These are phyloP conservation scores for Yponomeuta cagnagella DNA, from an alignment of 2,888 invertebrate species.

Conservation along the genomic window DNA sequence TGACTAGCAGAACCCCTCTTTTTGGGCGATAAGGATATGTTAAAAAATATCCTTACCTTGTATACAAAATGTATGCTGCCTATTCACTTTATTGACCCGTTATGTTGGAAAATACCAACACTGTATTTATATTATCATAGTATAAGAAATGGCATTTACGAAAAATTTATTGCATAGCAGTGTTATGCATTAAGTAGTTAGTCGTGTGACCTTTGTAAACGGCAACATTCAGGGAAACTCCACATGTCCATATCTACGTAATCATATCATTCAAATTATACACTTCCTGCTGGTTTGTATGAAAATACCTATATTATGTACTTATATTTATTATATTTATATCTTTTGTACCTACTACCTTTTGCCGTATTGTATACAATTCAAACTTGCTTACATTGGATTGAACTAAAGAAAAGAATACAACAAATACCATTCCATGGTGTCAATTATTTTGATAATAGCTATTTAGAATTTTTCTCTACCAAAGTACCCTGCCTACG, in stretches of 20 bases:
- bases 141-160: no score
- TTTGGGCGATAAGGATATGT: no score
- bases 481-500: neutral
- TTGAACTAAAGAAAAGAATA: neutral
- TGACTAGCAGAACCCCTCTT: no score
- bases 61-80: no score
- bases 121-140: no score
- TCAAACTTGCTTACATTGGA: neutral
- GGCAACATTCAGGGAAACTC: neutral
- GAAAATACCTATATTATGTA: neutral
- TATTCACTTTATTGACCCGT: no score
- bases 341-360: neutral
- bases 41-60: no score
- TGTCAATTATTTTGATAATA: conserved; percentile 59
- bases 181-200: neutral
- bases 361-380: neutral
- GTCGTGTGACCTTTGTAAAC: neutral
- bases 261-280: conserved; percentile 12
- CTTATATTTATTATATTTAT: neutral
- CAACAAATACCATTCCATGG: conserved; percentile 47
- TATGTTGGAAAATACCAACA: no score
- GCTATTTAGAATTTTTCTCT: neutral
- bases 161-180: no score
- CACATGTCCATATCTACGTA: conserved; percentile 11
- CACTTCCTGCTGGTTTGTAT: neutral